These are phyloP conservation scores for Chiloscyllium plagiosum DNA, from an alignment of 2,113 vertebrate species.

Conservation along the genomic window DNA sequence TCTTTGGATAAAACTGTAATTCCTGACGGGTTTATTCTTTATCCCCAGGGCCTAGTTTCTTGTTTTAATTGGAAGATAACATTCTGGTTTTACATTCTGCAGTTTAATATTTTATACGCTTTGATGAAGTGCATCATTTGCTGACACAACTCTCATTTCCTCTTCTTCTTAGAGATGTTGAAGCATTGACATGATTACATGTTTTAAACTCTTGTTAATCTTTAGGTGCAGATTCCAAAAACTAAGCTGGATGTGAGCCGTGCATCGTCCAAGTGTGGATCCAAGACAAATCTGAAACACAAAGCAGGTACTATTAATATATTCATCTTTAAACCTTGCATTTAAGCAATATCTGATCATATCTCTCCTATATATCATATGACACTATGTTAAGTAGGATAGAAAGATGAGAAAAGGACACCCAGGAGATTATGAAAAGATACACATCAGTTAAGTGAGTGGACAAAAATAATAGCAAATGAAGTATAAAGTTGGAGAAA, in stretches of 20 bases:
- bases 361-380: neutral
- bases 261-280: constrained; percentile 89
- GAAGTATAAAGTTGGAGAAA: too few species aligned
- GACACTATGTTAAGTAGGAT: too few species aligned
- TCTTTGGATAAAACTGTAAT: neutral
- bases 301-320: constrained; percentile 73
- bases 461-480: too few species aligned
- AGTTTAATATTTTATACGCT: neutral
- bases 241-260: constrained; percentile 91
- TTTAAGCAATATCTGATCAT: neutral
- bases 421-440: too few species aligned
- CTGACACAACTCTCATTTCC: neutral
- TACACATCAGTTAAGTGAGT: too few species aligned
- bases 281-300: constrained; percentile 84
- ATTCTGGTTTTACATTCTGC: neutral
- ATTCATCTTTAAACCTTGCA: neutral
- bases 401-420: too few species aligned
- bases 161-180: neutral
- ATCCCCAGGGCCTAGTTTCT: neutral
- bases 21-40: neutral
- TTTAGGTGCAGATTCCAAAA: constrained; percentile 84
- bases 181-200: neutral
- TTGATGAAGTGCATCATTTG: neutral
- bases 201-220: neutral
- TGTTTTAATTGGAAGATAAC: neutral